Evolutionary conservation across 2,888 invertebrate genomes (phyloP).

Genomic region (Leptura quadrifasciata): DNA sequence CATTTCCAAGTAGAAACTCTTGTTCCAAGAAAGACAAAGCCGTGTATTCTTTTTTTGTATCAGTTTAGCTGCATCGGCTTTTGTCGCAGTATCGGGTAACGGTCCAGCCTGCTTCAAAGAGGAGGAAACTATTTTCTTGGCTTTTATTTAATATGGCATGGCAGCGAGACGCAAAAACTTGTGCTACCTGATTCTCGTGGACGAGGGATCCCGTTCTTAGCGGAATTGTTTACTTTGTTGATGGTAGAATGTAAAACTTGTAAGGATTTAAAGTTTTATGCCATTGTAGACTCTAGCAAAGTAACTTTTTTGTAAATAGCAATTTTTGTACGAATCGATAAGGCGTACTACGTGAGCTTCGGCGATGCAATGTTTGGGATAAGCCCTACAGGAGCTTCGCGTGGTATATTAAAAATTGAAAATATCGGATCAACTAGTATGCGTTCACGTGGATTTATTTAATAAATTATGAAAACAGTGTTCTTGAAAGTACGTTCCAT

Average conservation of each 20-base stretch:
- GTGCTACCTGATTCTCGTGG: slow-evolving; percentile 19
- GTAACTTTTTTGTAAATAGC: neutral
- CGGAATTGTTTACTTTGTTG: slow-evolving; percentile 22
- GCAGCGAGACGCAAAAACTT: slow-evolving; percentile 10
- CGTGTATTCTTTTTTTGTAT: slow-evolving; percentile 11
- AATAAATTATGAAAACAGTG: too few species aligned
- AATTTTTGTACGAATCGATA: slow-evolving; percentile 11
- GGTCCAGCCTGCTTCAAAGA: slow-evolving; percentile 9
- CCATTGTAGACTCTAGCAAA: slow-evolving; percentile 2
- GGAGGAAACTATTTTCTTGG: slow-evolving; percentile 26
- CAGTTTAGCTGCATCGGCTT: slow-evolving; percentile 5
- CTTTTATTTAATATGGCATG: slow-evolving; percentile 33
- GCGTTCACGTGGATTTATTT: too few species aligned
- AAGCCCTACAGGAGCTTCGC: neutral
- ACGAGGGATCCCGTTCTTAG: slow-evolving; percentile 14
- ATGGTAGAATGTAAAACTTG: slow-evolving; percentile 12
- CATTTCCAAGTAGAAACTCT: slow-evolving; percentile 51
- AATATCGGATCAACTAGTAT: neutral
- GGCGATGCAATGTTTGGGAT: neutral
- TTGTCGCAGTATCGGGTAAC: slow-evolving; percentile 17
- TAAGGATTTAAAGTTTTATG: slow-evolving; percentile 29
- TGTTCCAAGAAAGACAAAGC: slow-evolving; percentile 37
- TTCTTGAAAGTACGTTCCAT: too few species aligned
- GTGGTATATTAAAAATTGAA: neutral
- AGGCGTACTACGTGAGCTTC: neutral